Evolutionary conservation across 1,140 invertebrate genomes (phyloP), one percentile per base, ranked within the genome.

Genomic region (Heliconius melpomene): DNA sequence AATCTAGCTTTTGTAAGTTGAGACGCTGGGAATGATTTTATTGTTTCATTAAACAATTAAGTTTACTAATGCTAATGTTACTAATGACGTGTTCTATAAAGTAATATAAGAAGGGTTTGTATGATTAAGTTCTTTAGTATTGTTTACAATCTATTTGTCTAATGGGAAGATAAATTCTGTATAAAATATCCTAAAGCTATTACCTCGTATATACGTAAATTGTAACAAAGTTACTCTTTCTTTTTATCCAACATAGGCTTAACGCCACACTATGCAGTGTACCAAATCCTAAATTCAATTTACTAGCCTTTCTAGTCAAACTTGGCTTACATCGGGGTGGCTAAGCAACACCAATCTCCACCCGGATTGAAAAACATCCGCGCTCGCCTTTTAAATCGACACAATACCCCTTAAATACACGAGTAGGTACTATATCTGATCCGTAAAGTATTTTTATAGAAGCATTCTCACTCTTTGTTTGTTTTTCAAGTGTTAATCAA

Each of bases 401-500:
- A 66, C 60, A 66, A 66, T 29, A 66, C 60, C n/a, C n/a, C n/a
- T 60, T 60, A 60, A 20, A 60, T 60, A 60, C n/a, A 60, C n/a
- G 54, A 60, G 54, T 23, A 26, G 40, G 18, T 60, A 2, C n/a
- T n/a, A 11, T 11, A 66, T 66, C 23, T 66, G 60, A 66, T 66
- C 23, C 60, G 60, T 13, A 6, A 26, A 66, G 60, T 66, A 29
- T 66, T 66, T 66, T 66, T 66, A 60, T 26, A 9, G 60, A 29
- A 16, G 60, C 60, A 66, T 66, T 66, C 26, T 66, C 23, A 66
- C 23, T 13, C 9, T 29, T 66, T 66, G 60, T 29, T 29, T 66
- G 60, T 66, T 66, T 66, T 66, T 66, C 60, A 66, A 29, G 23
- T 66, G 23, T 29, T 66, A 26, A 66, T 26, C 60, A 66, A 66